These are phyloP conservation scores for Netelia inedita DNA, from an alignment of 2,888 invertebrate genomes.

Conservation along the genomic window DNA sequence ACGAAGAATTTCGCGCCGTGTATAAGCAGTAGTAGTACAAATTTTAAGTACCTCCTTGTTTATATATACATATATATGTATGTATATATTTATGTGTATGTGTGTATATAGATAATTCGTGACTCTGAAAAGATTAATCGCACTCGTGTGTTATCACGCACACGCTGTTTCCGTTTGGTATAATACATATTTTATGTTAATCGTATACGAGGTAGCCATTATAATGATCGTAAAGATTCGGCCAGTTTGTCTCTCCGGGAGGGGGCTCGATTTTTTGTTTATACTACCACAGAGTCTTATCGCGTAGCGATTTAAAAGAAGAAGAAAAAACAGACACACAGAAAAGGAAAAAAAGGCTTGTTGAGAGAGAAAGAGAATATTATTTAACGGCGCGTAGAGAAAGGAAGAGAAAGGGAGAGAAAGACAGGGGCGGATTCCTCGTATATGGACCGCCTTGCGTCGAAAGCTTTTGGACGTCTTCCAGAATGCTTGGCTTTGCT, in stretches of 20 bases:
- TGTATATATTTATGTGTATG: slow-evolving; percentile 11
- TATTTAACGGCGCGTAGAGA: slow-evolving; percentile 66
- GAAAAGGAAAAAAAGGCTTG: slow-evolving; percentile 11
- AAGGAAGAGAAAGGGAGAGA: slow-evolving; percentile 39
- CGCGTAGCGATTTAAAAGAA: slow-evolving; percentile 41
- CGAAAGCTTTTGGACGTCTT: slow-evolving; percentile 71
- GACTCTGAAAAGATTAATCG: slow-evolving; percentile 40
- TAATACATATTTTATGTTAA: slow-evolving; percentile 56
- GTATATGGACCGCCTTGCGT: slow-evolving; percentile 52
- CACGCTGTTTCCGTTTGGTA: background rate
- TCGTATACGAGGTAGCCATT: slow-evolving; percentile 45
- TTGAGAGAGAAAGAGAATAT: slow-evolving; percentile 50
- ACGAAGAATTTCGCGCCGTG: slow-evolving; percentile 51
- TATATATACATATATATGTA: slow-evolving; percentile 21
- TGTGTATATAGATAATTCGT: background rate
- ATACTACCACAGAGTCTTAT: slow-evolving; percentile 49
- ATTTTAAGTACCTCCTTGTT: slow-evolving; percentile 4
- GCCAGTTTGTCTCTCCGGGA: slow-evolving; percentile 55
- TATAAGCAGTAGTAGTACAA: slow-evolving; percentile 16
- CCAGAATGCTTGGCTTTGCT: slow-evolving; percentile 72
- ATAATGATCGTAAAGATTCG: slow-evolving; percentile 55
- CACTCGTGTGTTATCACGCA: slow-evolving; percentile 43
- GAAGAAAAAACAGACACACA: slow-evolving; percentile 8
- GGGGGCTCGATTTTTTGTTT: slow-evolving; percentile 39
- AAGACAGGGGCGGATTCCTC: slow-evolving; percentile 57